Base-by-base conservation (phyloP, 1,140 invertebrate genomes). In the Dysdera silvatica region DNA sequence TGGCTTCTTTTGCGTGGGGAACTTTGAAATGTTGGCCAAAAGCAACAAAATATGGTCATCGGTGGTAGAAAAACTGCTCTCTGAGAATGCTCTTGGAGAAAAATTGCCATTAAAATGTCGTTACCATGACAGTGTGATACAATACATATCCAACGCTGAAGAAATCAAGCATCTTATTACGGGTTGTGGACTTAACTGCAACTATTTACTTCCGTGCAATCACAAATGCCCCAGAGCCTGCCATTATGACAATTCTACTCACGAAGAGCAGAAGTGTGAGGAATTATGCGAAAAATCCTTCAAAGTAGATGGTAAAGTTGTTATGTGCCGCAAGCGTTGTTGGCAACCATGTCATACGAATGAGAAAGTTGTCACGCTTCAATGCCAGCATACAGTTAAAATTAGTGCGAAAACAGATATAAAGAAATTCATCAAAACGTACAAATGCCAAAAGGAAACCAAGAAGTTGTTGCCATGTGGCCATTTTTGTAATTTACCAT, bases 1-100 rank as follows among this genome's bases (percentile, higher is more conserved):
- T 75, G 89, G 85, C 67, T 69, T 85, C 45, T 85, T 78, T 70
- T 76, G 83, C 16, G 77, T 85, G 65, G 84, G 87, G 24, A 88
- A 90, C 74, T 82, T 88, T 68, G 72, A 80, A 2, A 77, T 81
- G 26, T 70, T 89, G 10, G 73, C 61, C 24, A 28, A 12, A 10
- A 16, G 1, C 3, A 35, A 31, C 24, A 24, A 55, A 51, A 16
- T 55, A 6, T 55, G 52, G 52, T n/a, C 32, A 45, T 16, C 4
- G 4, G 89, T n/a, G 73, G 67, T 31, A 20, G 18, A 14, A 55
- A 58, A 56, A 63, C 47, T 64, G 8, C 18, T 14, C 26, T 55
- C 20, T 67, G 51, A 55, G 65, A 45, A 32, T 16, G 23, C 10
- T n/a, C 58, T 63, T 47, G 32, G 53, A n/a, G 28, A 14, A 6